Evolutionary conservation across 2,113 vertebrate species (phyloP), one percentile per base, ranked within the genome.

Genomic region (Catharus bicknelli): DNA sequence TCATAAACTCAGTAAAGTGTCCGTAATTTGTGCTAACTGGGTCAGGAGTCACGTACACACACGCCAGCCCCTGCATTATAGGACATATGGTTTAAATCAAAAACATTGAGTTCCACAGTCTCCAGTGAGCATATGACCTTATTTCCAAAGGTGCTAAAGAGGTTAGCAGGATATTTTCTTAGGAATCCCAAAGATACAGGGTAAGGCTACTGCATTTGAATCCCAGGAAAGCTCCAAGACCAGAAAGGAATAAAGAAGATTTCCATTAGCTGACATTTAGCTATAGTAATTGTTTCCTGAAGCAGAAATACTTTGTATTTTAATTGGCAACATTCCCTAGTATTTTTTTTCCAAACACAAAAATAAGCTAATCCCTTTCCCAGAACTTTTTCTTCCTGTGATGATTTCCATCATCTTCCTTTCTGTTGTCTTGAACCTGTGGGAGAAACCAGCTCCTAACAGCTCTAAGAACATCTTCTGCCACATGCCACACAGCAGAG

Each of bases 41-140:
- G 59, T 73, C 72, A 79, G 42, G 48, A 84, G 50, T 45, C 40
- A 40, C 53, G 54, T 5, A 43, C 10, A 16, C 38, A 74, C 47
- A 77, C 3, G 2, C 9, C 15, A 50, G 40, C 26, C 67, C 69
- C 64, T 58, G 42, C 7, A 0, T 40, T 30, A 9, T 1, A 74
- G n/a, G 9, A 72, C 77, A 86, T 22, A n/a, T 13, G 63, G 67
- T 91, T 94, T 88, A 76, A 95, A 93, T 94, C 23, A 91, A 63
- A 90, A 80, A 5, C 9, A 58, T 2, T 17, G 47, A 70, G 51
- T 53, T 27, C 62, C 43, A 45, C 5, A 29, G 66, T 29, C 70
- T 85, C 55, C n/a, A 73, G 50, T 16, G 63, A 93, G 18, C 40
- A 51, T 3, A 43, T 21, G 66, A 73, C 67, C 50, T 76, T 79